Evolutionary conservation across 2,797 vertebrate species (phyloP).

Genomic region (Ispidina lecontei): DNA sequence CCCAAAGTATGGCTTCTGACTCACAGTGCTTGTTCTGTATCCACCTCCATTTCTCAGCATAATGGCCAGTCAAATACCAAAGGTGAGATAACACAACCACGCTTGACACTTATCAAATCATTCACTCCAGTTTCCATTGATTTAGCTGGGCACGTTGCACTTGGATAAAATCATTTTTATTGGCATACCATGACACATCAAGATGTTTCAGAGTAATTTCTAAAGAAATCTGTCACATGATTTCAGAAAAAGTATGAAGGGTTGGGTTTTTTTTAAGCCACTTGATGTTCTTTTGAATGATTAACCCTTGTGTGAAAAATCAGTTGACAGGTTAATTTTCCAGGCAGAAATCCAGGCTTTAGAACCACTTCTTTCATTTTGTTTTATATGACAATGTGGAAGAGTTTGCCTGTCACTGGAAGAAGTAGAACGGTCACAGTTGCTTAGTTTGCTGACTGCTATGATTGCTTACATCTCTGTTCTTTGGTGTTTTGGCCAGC

Average conservation of each 20-base stretch:
- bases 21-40: not conserved
- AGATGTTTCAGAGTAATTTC: not conserved
- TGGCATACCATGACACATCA: not conserved
- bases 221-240: not conserved
- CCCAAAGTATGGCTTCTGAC: not conserved
- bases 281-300: not conserved
- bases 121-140: not conserved
- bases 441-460: not conserved
- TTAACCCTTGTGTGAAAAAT: not conserved
- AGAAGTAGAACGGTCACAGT: not conserved
- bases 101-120: constrained; percentile 16
- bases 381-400: not conserved
- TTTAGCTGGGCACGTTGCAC: not conserved
- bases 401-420: not conserved
- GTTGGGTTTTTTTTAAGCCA: not conserved
- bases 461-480: not conserved
- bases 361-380: not conserved
- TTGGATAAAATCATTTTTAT: constrained; percentile 20
- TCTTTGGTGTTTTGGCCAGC: not conserved
- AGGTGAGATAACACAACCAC: not conserved
- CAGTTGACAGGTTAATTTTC: not conserved
- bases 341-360: not conserved
- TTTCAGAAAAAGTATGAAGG: not conserved
- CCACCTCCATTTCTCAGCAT: not conserved
- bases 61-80: constrained; percentile 19